These are phyloP conservation scores for Phortica okadai DNA, from an alignment of 2,888 invertebrate genomes.

Conservation along the genomic window DNA sequence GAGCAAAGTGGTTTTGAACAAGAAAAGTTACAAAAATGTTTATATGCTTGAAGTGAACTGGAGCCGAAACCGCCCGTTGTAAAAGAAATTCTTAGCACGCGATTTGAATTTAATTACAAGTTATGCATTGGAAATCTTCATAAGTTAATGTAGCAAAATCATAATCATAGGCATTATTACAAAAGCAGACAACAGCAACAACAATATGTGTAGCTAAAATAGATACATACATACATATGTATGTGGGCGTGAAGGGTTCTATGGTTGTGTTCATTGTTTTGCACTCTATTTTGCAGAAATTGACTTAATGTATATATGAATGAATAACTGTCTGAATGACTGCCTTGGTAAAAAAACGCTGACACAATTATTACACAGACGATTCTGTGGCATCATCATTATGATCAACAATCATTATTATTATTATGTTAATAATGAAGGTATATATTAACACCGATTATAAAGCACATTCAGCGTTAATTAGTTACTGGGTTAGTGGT, in stretches of 20 bases:
- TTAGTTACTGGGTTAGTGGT: not conserved
- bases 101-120: slow-evolving; percentile 32
- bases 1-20: too few relatives aligned
- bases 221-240: too few relatives aligned
- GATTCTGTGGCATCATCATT: slow-evolving; percentile 14
- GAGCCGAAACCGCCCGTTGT: too few relatives aligned
- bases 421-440: not conserved
- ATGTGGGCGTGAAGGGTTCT: too few relatives aligned
- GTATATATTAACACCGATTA: slow-evolving; percentile 15
- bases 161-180: not conserved
- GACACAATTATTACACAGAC: slow-evolving; percentile 35
- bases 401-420: not conserved
- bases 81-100: slow-evolving; percentile 8
- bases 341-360: slow-evolving; percentile 31
- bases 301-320: not conserved
- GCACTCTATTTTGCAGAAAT: too few relatives aligned
- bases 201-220: too few relatives aligned
- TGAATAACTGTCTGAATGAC: not conserved
- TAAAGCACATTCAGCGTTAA: slow-evolving; percentile 9
- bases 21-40: too few relatives aligned
- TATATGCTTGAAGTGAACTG: too few relatives aligned
- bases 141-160: not conserved
- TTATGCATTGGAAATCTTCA: not conserved
- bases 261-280: too few relatives aligned
- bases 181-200: too few relatives aligned